Percentiles rank a stretch among this genome's conserved stretches.
These are phyloP conservation scores for Molorchus minor DNA, from an alignment of 2,888 invertebrate species.

Conservation along the genomic window DNA sequence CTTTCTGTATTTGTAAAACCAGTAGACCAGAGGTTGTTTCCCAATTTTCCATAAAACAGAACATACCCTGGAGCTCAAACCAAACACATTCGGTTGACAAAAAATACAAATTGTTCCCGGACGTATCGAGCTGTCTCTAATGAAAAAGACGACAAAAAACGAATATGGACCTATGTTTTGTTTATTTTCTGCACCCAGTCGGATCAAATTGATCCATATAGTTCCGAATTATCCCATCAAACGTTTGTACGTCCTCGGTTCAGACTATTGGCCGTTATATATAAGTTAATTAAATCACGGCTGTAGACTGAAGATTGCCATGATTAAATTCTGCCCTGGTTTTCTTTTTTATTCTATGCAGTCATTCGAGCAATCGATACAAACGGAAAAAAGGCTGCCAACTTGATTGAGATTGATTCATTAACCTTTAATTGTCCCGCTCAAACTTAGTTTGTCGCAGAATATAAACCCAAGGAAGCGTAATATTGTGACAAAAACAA, in stretches of 20 bases:
- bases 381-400: no score
- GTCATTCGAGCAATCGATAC: no score
- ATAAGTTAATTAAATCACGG: slow-evolving; percentile 56
- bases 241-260: slow-evolving; percentile 13
- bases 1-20: no score
- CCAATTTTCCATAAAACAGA: neutral
- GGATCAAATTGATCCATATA: slow-evolving; percentile 33
- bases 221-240: slow-evolving; percentile 29
- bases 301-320: slow-evolving; percentile 36
- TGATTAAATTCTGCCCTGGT: slow-evolving; percentile 21
- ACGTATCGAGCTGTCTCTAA: neutral
- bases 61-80: neutral
- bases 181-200: neutral
- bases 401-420: no score
- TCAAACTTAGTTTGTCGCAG: no score
- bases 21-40: neutral
- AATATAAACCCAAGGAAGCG: no score
- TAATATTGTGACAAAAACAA: no score
- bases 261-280: slow-evolving; percentile 22
- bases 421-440: no score
- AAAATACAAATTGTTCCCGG: neutral
- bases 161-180: neutral
- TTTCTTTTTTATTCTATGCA: neutral
- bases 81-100: neutral
- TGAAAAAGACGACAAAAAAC: neutral